Percentiles rank a stretch among this genome's conserved stretches.
Conservation (phyloP, 2,888 invertebrate genomes). For the Candidula unifasciata region DNA sequence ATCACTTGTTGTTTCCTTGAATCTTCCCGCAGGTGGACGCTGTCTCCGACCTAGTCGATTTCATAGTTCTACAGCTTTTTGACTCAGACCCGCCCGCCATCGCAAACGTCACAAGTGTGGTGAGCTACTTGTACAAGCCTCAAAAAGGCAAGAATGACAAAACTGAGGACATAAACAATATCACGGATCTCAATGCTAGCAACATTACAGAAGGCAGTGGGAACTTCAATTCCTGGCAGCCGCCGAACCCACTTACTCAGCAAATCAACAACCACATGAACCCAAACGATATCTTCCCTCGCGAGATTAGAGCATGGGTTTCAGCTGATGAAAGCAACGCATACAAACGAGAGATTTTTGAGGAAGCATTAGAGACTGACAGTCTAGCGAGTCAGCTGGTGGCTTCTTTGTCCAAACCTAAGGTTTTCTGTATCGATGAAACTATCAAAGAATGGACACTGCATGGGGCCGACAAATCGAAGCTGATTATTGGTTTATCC, state of each 20-base stretch:
- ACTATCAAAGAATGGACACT: not conserved
- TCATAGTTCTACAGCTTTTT: not conserved
- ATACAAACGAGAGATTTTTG: too few species aligned
- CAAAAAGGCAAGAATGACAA: not conserved
- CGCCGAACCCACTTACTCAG: too few species aligned
- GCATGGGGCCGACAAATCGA: constrained; percentile 1
- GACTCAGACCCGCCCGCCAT: not conserved
- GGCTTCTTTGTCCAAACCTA: not conserved
- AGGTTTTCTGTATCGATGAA: not conserved
- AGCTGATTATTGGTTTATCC: not conserved
- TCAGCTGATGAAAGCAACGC: too few species aligned
- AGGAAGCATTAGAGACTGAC: too few species aligned
- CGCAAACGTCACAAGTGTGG: not conserved
- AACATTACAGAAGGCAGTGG: not conserved
- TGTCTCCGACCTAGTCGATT: not conserved
- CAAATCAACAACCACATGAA: too few species aligned
- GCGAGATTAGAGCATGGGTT: too few species aligned
- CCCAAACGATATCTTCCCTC: too few species aligned
- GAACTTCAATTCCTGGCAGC: too few species aligned
- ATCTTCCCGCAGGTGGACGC: not conserved
- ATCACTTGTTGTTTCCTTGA: not conserved
- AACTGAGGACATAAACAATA: not conserved
- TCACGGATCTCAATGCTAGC: not conserved
- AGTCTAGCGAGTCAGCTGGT: too few species aligned
- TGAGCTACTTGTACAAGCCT: not conserved